phyloP scores from a whole-genome alignment of 2,888 invertebrate species.

The Eubasilissa splendida region DNA sequence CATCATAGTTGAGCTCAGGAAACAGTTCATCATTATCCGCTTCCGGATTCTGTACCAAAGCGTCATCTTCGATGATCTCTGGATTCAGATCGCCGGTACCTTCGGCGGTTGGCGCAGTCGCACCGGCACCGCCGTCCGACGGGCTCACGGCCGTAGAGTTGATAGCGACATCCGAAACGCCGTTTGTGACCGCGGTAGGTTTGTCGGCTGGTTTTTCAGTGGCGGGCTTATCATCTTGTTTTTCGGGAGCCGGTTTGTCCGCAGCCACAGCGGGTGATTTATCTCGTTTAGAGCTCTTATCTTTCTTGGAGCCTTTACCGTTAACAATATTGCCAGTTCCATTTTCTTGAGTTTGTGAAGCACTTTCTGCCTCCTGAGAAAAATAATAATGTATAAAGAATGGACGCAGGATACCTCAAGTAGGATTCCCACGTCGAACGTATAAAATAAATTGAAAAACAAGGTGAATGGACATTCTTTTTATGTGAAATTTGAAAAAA shows the following conservation, averaged over 20 bases:
- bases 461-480: too few species aligned
- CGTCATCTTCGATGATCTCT: constrained; percentile 52
- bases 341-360: constrained; percentile 34
- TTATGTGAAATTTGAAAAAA: too few species aligned
- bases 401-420: too few species aligned
- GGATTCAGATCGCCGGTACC: constrained; percentile 33
- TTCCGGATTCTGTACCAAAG: constrained; percentile 57
- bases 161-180: constrained; percentile 60
- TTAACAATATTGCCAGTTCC: not conserved
- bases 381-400: not conserved
- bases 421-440: too few species aligned
- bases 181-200: constrained; percentile 60
- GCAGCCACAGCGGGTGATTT: too few species aligned
- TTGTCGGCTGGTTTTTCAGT: constrained; percentile 1
- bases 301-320: constrained; percentile 59
- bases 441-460: too few species aligned
- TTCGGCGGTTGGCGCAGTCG: not conserved
- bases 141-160: constrained; percentile 59
- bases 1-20: constrained; percentile 70
- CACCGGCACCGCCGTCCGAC: not conserved
- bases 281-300: constrained; percentile 12
- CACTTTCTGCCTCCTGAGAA: constrained; percentile 24
- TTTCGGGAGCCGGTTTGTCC: constrained; percentile 4
- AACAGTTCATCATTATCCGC: constrained; percentile 66
- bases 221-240: not conserved